Percentiles rank a stretch among this genome's conserved stretches.
Conservation (phyloP, 2,797 vertebrate species). For the Leuciscus waleckii region DNA sequence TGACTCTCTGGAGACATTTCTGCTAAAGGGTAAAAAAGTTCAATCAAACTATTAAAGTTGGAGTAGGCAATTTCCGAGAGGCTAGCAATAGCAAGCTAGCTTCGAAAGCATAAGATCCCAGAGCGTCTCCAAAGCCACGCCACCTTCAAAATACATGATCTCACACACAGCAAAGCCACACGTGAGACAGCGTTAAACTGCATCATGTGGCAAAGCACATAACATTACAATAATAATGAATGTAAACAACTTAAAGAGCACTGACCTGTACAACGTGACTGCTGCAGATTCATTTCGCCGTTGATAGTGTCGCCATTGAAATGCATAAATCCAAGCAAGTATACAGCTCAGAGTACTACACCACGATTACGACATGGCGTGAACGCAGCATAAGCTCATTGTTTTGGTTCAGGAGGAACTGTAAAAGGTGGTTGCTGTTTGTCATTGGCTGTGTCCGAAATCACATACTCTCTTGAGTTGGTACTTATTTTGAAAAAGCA, state of each 20-base stretch:
- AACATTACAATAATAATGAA: not conserved
- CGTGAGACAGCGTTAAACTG: not conserved
- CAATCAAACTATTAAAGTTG: not conserved
- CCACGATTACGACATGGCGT: not conserved
- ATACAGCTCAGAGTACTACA: too few relatives aligned
- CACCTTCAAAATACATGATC: not conserved
- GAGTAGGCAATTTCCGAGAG: not conserved
- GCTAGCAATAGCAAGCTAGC: not conserved
- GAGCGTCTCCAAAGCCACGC: not conserved
- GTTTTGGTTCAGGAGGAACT: not conserved
- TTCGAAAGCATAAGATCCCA: not conserved
- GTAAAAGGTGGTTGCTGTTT: too few relatives aligned
- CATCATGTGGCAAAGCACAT: not conserved
- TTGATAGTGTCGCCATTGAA: too few relatives aligned
- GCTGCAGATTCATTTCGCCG: too few relatives aligned
- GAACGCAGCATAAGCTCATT: not conserved
- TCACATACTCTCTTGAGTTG: too few relatives aligned
- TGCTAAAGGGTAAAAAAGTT: conserved; percentile 26
- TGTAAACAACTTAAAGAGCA: too few relatives aligned
- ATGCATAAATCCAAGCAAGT: too few relatives aligned
- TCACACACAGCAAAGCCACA: not conserved
- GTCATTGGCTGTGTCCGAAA: too few relatives aligned
- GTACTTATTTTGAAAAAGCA: too few relatives aligned
- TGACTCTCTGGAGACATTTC: conserved; percentile 21
- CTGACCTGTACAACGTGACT: too few relatives aligned